Conservation (phyloP, 2,113 vertebrate genomes). For the Charadrius vociferus region DNA sequence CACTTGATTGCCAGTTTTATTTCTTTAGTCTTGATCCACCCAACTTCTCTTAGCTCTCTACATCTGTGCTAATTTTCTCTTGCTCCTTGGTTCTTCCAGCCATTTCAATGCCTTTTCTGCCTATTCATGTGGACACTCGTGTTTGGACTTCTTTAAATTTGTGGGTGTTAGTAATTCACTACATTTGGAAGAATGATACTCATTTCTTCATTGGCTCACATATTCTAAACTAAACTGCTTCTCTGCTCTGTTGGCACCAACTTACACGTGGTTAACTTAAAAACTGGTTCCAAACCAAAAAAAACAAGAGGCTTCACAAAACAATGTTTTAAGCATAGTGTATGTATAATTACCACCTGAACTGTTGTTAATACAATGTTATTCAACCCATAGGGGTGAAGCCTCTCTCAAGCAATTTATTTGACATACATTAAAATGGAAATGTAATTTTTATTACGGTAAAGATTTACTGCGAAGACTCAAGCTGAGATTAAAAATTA, state of each 20-base stretch:
- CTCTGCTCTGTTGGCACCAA: not conserved
- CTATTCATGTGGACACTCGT: not conserved
- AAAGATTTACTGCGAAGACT: not conserved
- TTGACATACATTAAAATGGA: not conserved
- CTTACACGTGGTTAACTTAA: not conserved
- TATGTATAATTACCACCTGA: not conserved
- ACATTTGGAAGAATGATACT: not conserved
- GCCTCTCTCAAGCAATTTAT: not conserved
- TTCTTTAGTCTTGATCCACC: not conserved
- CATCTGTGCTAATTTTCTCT: not conserved
- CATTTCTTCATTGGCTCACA: not conserved
- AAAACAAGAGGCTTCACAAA: not conserved
- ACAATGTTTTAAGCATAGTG: not conserved
- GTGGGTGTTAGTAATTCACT: not conserved
- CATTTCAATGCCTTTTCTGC: not conserved
- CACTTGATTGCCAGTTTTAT: not conserved
- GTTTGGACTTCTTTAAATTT: not conserved
- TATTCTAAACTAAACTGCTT: not conserved
- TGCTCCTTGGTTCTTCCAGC: not conserved
- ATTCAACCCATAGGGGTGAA: not conserved
- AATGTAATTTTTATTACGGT: not conserved
- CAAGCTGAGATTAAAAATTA: slow-evolving; percentile 9
- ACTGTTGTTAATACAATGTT: not conserved
- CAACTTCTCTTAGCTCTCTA: not conserved
- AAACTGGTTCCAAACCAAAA: not conserved